Evolutionary conservation across 2,888 invertebrate species (phyloP), one percentile per base, ranked within the genome.

Genomic region (Cecidostiba fungosa): DNA sequence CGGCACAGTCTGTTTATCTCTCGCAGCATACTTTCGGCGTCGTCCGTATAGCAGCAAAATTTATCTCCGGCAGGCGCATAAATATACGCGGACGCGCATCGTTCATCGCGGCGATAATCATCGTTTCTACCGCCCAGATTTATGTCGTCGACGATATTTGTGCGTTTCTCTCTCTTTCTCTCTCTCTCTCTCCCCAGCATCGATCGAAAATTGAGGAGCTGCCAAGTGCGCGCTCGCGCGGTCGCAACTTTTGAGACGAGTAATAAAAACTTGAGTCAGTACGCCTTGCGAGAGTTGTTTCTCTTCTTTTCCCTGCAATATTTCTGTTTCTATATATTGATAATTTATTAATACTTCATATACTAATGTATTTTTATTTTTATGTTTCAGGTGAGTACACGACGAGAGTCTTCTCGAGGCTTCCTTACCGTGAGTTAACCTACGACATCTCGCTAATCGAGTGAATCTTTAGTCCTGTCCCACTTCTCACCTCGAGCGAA

Each of bases 301-400:
- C 8, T 43, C 16, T 54, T 54, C n/a, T 6, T 54, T 16, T 5
- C 3, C n/a, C 4, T 19, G 54, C 19, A n/a, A 54, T 19, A 6
- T 54, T 54, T n/a, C 19, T 4, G 54, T 54, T 19, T 54, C 23
- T 6, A 10, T 54, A 54, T 3, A n/a, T 19, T 6, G n/a, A 54
- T 54, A 19, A 54, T n/a, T n/a, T 54, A 1, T 54, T n/a, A 0
- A 19, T 54, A n/a, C 8, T 19, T 54, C 10, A 5, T 10, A 12
- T 14, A 54, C 43, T 81, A 59, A 80, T 19, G 10, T 10, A 32
- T 4, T 4, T 19, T 43, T 69, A 47, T 77, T 69, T 80, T 72
- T 73, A 14, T 86, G 84, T 86, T 86, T 0, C 81, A 86, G 86
- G 86, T 86, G 84, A 86, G 86, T 86, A 80, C 81, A 43, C 66